Evolutionary conservation across 2,888 invertebrate species (phyloP).

Genomic region (Rotaria magnacalcarata): DNA sequence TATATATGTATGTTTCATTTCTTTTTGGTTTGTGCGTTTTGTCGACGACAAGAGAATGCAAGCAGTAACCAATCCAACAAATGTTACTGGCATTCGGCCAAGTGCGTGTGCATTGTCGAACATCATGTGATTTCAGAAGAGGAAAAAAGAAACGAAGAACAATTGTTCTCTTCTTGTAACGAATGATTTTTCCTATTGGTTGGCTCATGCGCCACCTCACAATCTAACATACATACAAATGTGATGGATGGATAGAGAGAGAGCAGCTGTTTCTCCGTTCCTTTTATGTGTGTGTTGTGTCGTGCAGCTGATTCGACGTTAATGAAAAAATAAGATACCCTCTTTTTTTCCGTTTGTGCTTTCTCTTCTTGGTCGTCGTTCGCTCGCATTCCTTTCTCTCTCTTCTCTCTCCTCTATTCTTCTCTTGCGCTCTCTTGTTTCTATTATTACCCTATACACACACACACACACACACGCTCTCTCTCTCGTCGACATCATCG

Average conservation of each 20-base stretch:
- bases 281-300: not conserved
- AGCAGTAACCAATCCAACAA: constrained; percentile 14
- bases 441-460: constrained; percentile 16
- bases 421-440: constrained; percentile 1
- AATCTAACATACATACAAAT: constrained; percentile 3
- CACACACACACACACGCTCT: not conserved
- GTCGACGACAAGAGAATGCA: not conserved
- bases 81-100: not conserved
- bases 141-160: constrained; percentile 8
- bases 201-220: constrained; percentile 1
- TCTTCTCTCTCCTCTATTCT: constrained; percentile 16
- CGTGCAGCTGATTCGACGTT: constrained; percentile 28
- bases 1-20: not conserved
- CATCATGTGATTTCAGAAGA: constrained; percentile 1
- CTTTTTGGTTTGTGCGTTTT: not conserved
- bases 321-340: constrained; percentile 3
- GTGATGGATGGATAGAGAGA: constrained; percentile 17
- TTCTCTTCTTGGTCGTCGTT: not conserved
- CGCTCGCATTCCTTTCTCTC: not conserved
- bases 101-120: not conserved
- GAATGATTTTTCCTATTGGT: constrained; percentile 22
- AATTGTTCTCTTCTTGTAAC: constrained; percentile 4
- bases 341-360: constrained; percentile 11
- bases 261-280: constrained; percentile 18
- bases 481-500: constrained; percentile 12